phyloP scores from a whole-genome alignment of 2,888 invertebrate species.

The Nemurella pictetii region DNA sequence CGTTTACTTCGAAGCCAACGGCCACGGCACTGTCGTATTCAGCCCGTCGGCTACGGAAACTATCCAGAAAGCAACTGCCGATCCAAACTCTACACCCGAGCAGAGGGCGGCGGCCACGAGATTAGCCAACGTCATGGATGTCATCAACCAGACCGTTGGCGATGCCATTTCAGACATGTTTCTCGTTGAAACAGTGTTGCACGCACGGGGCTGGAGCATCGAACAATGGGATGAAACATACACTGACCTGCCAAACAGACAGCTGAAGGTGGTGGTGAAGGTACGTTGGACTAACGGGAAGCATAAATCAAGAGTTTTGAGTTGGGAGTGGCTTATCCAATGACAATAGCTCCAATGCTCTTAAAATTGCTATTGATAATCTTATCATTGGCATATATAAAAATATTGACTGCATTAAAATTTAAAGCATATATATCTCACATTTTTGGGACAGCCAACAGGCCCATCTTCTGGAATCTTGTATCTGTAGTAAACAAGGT shows the following conservation, averaged over 20 bases:
- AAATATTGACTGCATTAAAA: too few species aligned
- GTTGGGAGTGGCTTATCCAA: too few species aligned
- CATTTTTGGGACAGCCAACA: too few species aligned
- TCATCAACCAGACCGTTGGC: constrained; percentile 94
- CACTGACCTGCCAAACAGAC: constrained; percentile 82
- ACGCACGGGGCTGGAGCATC: constrained; percentile 76
- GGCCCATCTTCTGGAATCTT: too few species aligned
- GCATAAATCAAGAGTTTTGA: too few species aligned
- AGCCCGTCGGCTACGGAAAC: constrained; percentile 63
- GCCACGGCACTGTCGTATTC: constrained; percentile 94
- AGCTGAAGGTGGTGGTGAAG: constrained; percentile 84
- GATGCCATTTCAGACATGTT: constrained; percentile 97
- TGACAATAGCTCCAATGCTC: too few species aligned
- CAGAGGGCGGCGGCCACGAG: constrained; percentile 61
- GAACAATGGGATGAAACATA: constrained; percentile 82
- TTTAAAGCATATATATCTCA: too few species aligned
- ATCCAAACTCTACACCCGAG: constrained; percentile 43
- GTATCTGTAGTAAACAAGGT: too few species aligned
- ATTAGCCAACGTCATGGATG: constrained; percentile 72
- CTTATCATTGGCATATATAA: too few species aligned
- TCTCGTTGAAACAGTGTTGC: constrained; percentile 87
- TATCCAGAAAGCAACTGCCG: constrained; percentile 57
- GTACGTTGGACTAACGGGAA: constrained; percentile 49
- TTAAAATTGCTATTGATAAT: too few species aligned
- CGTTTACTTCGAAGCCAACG: constrained; percentile 98